Base-by-base conservation (phyloP, 2,797 vertebrate genomes). In the Pachyuromys duprasi region DNA sequence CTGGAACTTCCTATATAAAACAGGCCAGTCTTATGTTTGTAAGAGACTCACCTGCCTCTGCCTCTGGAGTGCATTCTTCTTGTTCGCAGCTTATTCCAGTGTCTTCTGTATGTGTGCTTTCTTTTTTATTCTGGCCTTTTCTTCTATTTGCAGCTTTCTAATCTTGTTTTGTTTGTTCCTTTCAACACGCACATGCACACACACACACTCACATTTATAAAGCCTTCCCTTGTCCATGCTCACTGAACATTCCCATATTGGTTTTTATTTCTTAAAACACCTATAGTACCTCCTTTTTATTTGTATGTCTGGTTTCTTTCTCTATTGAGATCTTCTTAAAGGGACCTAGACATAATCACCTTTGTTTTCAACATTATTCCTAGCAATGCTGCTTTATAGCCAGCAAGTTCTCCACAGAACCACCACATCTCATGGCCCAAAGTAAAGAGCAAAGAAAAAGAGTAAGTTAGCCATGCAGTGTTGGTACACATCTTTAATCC, bases 381-480 rank as follows among this genome's bases (percentile, higher is more conserved):
- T 49, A 90, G 63, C 60, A 15, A 3, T 80, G 81, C 24, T 95
- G 24, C 22, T 92, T 94, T 89, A 26, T 82, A 92, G 17, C 57
- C 74, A 92, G 67, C 24, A 95, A n/a, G 24, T 91, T 96, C 69
- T 95, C 53, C 67, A 92, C 60, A 96, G 69, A 88, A 78, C n/a
- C 8, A 86, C 60, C 8, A 39, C 11, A 88, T n/a, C 45, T 89
- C 76, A 36, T 53, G 20, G 18, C 8, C 26, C 33, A 89, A 86
- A 94, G 49, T 42, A 82, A 91, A 49, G 11, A 49, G 49, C 49
- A 49, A 49, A 49, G 49, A 36, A 89, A 86, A 94, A 76, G 74
- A 82, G 89, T 74, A 92, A 78, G 33, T 36, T 57, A 86, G 5
- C 49, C 49, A 49, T 11, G 2, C 49, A 49, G 49, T 49, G 49